Conservation (phyloP, 2,797 vertebrate genomes). For the Pangasius krempfi region DNA sequence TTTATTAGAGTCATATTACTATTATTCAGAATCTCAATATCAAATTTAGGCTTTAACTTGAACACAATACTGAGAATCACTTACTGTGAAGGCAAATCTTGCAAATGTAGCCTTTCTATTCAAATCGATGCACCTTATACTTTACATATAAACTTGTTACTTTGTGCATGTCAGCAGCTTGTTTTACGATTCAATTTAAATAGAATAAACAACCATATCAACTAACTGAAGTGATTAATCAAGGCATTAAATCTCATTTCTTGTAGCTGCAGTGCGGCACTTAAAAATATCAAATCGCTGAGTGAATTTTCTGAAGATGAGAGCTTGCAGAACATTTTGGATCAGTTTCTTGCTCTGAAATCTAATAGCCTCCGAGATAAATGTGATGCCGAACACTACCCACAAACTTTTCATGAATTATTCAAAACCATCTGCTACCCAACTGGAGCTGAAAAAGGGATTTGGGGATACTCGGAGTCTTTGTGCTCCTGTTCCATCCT, state of each 20-base stretch:
- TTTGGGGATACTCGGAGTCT: constrained; percentile 64
- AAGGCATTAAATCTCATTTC: constrained; percentile 43
- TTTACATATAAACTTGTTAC: constrained; percentile 17
- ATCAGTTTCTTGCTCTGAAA: constrained; percentile 55
- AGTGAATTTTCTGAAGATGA: constrained; percentile 50
- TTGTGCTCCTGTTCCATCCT: constrained; percentile 63
- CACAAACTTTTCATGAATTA: constrained; percentile 75
- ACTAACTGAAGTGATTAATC: constrained; percentile 35
- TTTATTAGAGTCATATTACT: not conserved
- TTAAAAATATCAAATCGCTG: constrained; percentile 33
- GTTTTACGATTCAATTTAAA: constrained; percentile 38
- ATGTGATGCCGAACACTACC: constrained; percentile 63
- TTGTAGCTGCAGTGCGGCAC: constrained; percentile 31
- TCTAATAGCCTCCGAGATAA: constrained; percentile 67
- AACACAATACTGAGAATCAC: not conserved
- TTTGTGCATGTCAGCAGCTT: constrained; percentile 24
- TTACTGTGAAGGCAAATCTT: not conserved
- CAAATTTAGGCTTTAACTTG: not conserved
- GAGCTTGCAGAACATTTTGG: constrained; percentile 50
- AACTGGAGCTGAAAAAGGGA: constrained; percentile 60
- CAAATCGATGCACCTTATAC: not conserved
- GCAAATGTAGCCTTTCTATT: constrained; percentile 14
- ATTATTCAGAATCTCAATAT: constrained; percentile 14
- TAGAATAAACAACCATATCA: constrained; percentile 23
- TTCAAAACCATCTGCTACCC: constrained; percentile 77